A percentile compares a stretch with the other conserved stretches of the same genome.
phyloP scores from a whole-genome alignment of 2,797 vertebrate species.

The Melanotaenia trifasciata region DNA sequence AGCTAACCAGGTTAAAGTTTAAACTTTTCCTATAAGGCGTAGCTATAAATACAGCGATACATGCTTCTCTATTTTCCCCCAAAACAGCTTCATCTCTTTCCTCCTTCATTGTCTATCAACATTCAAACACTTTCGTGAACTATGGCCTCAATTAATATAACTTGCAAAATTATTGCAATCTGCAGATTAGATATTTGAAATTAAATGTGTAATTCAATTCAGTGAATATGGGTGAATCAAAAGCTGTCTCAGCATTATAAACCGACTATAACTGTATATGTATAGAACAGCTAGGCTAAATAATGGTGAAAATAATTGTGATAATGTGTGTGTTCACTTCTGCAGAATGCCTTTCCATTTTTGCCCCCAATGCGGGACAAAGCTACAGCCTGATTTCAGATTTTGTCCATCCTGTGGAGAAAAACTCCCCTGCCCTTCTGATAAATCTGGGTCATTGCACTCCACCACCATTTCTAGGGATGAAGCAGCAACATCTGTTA shows the following conservation, averaged over 20 bases:
- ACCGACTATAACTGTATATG: too few relatives aligned
- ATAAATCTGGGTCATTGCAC: slow-evolving; percentile 20
- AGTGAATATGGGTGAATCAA: too few relatives aligned
- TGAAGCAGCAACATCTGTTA: neutral
- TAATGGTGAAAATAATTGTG: neutral
- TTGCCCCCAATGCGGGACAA: slow-evolving; percentile 90
- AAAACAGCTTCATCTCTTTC: too few relatives aligned
- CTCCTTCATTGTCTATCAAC: too few relatives aligned
- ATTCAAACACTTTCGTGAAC: too few relatives aligned
- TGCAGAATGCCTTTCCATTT: slow-evolving; percentile 84
- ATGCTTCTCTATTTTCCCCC: too few relatives aligned
- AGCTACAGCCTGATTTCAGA: slow-evolving; percentile 81
- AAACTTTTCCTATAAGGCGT: neutral
- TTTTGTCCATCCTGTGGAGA: slow-evolving; percentile 91
- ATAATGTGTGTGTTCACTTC: slow-evolving; percentile 22
- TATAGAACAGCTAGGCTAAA: too few relatives aligned
- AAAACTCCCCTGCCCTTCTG: slow-evolving; percentile 69
- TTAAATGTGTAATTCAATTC: too few relatives aligned
- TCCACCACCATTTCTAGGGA: neutral
- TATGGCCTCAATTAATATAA: too few relatives aligned
- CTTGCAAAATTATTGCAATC: too few relatives aligned
- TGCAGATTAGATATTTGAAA: too few relatives aligned
- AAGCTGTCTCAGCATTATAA: too few relatives aligned
- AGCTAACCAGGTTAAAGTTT: neutral
- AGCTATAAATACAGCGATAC: neutral